Evolutionary conservation across 2,797 vertebrate species (phyloP).

Genomic region (Tolypeutes matacus): DNA sequence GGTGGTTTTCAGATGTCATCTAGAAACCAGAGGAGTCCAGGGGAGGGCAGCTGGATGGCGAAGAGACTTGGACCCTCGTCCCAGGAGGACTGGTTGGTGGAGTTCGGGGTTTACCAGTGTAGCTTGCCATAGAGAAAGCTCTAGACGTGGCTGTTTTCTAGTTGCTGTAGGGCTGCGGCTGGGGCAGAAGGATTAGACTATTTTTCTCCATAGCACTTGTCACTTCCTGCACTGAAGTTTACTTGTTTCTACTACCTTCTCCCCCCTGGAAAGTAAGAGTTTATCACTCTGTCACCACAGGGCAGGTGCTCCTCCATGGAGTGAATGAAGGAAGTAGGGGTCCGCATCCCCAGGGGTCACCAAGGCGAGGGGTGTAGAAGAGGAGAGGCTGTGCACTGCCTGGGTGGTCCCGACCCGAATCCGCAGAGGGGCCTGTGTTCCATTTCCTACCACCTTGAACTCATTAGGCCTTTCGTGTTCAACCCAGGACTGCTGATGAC

Average conservation of each 20-base stretch:
- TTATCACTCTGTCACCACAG: rapidly evolving
- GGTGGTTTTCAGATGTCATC: background rate
- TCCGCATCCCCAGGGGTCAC: background rate
- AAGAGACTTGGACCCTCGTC: background rate
- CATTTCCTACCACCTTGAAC: background rate
- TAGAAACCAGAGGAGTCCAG: background rate
- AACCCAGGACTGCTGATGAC: too few relatives aligned
- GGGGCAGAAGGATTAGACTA: background rate
- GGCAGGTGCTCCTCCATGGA: background rate
- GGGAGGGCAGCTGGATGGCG: background rate
- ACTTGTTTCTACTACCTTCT: background rate
- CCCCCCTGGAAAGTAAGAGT: background rate
- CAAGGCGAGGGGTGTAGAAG: background rate
- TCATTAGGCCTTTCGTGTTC: background rate
- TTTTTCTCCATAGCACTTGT: background rate
- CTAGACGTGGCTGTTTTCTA: background rate
- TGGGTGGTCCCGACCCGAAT: rapidly evolving
- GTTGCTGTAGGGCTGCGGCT: background rate
- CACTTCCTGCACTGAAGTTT: background rate
- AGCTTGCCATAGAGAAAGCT: background rate
- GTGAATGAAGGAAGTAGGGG: background rate
- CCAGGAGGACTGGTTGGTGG: background rate
- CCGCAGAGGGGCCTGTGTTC: too few relatives aligned
- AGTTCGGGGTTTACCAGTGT: background rate
- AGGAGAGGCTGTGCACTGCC: background rate